Base-by-base conservation (phyloP, 2,113 vertebrate genomes). In the Dascyllus trimaculatus region DNA sequence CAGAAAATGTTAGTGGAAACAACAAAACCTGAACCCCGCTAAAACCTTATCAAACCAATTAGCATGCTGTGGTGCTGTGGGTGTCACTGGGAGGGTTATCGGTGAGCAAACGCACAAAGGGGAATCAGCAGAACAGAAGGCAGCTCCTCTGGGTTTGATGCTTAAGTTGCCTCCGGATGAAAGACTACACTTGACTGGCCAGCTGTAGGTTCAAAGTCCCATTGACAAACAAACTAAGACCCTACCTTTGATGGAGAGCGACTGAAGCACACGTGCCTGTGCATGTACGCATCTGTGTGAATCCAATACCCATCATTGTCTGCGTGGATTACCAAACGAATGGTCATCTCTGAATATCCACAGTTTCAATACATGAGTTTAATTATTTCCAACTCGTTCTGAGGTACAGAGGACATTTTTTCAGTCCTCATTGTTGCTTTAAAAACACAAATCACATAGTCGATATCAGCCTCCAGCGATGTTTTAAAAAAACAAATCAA, bases 141-240 rank as follows among this genome's bases (percentile, higher is more conserved):
- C 60, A 67, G 74, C 71, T 77, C 65, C 58, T 79, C 19, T 5
- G 46, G 54, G 66, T 80, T 81, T 73, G 75, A 72, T 56, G 65
- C 62, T 83, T 80, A 79, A 75, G 69, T 75, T 35, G 70, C 79
- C 64, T 68, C 49, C 53, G 67, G 85, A 87, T 67, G 76, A 86
- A 86, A 84, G 71, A 15, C 18, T 56, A 78, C 32, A 35, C 65
- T 90, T 72, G 62, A 89, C 75, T 76, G 81, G 74, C 86, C 87
- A 85, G 79, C 71, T 22, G 48, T 4, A 48, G 60, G 63, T 84
- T 87, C 78, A 79, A 84, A 88, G 71, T 21, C 49, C 70, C 14
- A 66, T 15, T 15, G 61, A 85, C 72, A 87, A 75, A 79, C 53
- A 72, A 49, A 62, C 64, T 68, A 65, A 81, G 35, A 53, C 46